Conservation (phyloP, 2,888 invertebrate species). For the Drosophila monieri region DNA sequence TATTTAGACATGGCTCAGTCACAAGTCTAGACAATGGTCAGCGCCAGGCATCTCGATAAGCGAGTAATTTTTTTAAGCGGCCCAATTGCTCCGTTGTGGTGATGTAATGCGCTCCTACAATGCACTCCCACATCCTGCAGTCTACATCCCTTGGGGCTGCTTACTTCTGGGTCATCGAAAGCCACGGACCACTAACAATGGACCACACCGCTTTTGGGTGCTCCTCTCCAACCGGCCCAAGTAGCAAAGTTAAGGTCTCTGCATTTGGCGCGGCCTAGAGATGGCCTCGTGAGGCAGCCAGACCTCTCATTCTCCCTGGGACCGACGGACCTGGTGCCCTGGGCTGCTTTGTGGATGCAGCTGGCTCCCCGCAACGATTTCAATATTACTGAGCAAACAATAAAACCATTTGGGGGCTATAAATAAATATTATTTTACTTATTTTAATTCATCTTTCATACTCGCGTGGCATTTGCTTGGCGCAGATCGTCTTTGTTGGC, state of each 20-base stretch:
- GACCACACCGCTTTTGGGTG: slow-evolving; percentile 30
- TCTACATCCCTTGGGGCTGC: slow-evolving; percentile 41
- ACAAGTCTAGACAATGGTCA: slow-evolving; percentile 76
- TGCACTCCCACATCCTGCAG: background rate
- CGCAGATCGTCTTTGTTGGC: slow-evolving; percentile 58
- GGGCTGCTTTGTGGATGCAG: slow-evolving; percentile 57
- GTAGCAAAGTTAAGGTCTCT: slow-evolving; percentile 29
- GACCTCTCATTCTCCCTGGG: slow-evolving; percentile 1
- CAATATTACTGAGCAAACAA: slow-evolving; percentile 65
- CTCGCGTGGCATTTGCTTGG: slow-evolving; percentile 51
- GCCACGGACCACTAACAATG: slow-evolving; percentile 50
- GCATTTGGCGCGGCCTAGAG: slow-evolving; percentile 28
- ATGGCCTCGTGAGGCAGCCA: slow-evolving; percentile 16
- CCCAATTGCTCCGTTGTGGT: slow-evolving; percentile 51
- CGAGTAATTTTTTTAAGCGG: slow-evolving; percentile 19
- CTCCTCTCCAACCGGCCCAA: slow-evolving; percentile 5
- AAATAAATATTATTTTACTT: slow-evolving; percentile 67
- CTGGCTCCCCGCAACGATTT: slow-evolving; percentile 52
- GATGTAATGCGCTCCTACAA: slow-evolving; percentile 24
- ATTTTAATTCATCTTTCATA: slow-evolving; percentile 57
- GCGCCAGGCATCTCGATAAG: slow-evolving; percentile 64
- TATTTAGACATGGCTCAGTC: slow-evolving; percentile 74
- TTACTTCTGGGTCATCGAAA: slow-evolving; percentile 61
- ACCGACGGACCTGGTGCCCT: slow-evolving; percentile 60
- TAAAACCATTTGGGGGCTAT: slow-evolving; percentile 70